These are phyloP conservation scores for Bos javanicus DNA, from an alignment of 2,113 vertebrate genomes.

Conservation along the genomic window DNA sequence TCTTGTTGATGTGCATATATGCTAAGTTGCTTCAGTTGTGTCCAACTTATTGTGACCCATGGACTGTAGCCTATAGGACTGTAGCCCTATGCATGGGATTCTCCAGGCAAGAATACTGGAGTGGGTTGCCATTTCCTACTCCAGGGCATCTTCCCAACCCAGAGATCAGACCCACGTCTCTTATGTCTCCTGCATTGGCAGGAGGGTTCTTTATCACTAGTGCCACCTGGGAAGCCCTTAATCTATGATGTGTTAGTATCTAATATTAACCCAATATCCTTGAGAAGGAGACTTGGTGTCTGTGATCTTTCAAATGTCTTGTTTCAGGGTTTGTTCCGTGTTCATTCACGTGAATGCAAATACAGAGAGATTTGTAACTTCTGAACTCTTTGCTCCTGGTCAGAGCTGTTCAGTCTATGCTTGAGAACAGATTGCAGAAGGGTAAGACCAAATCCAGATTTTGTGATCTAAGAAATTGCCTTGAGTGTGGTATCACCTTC, in stretches of 20 bases:
- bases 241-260: neutral
- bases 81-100: neutral
- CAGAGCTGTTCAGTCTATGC: neutral
- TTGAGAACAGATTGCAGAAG: neutral
- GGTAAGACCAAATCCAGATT: neutral
- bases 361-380: neutral
- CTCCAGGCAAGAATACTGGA: neutral
- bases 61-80: neutral
- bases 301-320: neutral
- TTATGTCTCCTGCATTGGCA: neutral
- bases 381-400: neutral
- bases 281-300: neutral
- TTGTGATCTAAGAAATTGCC: neutral
- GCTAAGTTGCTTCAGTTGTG: neutral
- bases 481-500: neutral
- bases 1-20: neutral
- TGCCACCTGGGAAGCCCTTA: neutral
- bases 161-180: neutral
- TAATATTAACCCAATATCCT: neutral
- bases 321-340: neutral
- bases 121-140: neutral
- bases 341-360: constrained; percentile 1
- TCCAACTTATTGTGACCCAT: neutral
- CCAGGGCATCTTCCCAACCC: neutral
- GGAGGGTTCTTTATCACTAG: neutral